Evolutionary conservation across 2,888 invertebrate genomes (phyloP), one percentile per base, ranked within the genome.

Genomic region (Pterostichus niger): DNA sequence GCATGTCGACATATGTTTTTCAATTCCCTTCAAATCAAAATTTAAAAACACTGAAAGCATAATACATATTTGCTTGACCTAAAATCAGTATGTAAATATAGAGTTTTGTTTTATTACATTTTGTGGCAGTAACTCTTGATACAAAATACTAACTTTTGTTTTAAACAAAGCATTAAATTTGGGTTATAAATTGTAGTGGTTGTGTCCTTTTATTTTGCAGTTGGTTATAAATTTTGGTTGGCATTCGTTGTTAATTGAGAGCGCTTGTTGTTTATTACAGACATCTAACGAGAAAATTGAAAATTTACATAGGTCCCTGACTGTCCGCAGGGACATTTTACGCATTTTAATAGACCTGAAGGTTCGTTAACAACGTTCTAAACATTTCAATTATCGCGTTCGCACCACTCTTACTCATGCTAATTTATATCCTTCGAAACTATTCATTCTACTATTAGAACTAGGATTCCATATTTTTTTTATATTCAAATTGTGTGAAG

Each of bases 271-370:
- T 49, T 49, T 49, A 49, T 49, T 49, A 49, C 49, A 49, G 49
- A 11, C 49, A 49, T 49, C 49, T 49, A 49, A 49, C 49, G 49
- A 11, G 49, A 49, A 49, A 49, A 49, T 49, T 49, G 49, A 49
- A 49, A 49, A 49, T 49, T 49, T 49, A 49, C 49, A 49, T 49
- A 49, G 49, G 49, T 49, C 49, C 49, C 49, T 49, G 49, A 49
- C 49, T 49, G 49, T 49, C 49, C 49, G 49, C 5, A 49, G 49
- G 49, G 49, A 49, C 49, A 49, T 49, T 49, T 49, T 49, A 49
- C 49, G 49, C 49, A 49, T 49, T 49, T 49, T 49, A 49, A 49
- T 49, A 49, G 49, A 49, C 49, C 49, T 49, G 5, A n/a, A 49
- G 49, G 49, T 49, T 49, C 49, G 49, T 49, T 49, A 49, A 49